Percentiles rank a stretch among this genome's conserved stretches.
phyloP scores from a whole-genome alignment of 2,888 invertebrate genomes.

The Polietes domitor region DNA sequence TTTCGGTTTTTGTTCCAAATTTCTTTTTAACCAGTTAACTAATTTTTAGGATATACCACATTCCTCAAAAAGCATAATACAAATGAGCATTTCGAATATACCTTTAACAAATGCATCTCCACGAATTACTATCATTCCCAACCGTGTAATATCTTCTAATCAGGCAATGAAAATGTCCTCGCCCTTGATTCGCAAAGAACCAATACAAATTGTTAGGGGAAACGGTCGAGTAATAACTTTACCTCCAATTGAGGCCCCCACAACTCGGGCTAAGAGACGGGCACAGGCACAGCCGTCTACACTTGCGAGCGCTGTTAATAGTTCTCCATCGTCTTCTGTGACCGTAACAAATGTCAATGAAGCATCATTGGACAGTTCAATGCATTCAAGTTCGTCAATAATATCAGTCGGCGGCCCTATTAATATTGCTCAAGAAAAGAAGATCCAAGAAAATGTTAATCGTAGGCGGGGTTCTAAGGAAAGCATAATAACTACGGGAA shows the following conservation, averaged over 20 bases:
- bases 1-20: not conserved
- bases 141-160: slow-evolving; percentile 32
- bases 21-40: not conserved
- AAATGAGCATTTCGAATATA: slow-evolving; percentile 68
- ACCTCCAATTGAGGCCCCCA: slow-evolving; percentile 91
- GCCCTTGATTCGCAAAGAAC: slow-evolving; percentile 79
- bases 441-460: slow-evolving; percentile 43
- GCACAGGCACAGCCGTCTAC: slow-evolving; percentile 79
- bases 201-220: slow-evolving; percentile 87
- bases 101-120: slow-evolving; percentile 54
- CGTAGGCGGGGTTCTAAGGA: slow-evolving; percentile 67
- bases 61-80: slow-evolving; percentile 70
- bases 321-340: slow-evolving; percentile 8
- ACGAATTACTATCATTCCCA: slow-evolving; percentile 60
- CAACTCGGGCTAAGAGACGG: slow-evolving; percentile 88
- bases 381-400: slow-evolving; percentile 70
- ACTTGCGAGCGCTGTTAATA: slow-evolving; percentile 9
- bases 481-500: not conserved
- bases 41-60: slow-evolving; percentile 51
- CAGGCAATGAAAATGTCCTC: slow-evolving; percentile 52
- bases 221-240: slow-evolving; percentile 89
- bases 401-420: slow-evolving; percentile 50
- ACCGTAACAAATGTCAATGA: slow-evolving; percentile 62
- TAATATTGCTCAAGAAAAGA: slow-evolving; percentile 63
- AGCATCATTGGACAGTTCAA: slow-evolving; percentile 68